Conservation (phyloP, 2,888 invertebrate species). For the Phasia obesa region DNA sequence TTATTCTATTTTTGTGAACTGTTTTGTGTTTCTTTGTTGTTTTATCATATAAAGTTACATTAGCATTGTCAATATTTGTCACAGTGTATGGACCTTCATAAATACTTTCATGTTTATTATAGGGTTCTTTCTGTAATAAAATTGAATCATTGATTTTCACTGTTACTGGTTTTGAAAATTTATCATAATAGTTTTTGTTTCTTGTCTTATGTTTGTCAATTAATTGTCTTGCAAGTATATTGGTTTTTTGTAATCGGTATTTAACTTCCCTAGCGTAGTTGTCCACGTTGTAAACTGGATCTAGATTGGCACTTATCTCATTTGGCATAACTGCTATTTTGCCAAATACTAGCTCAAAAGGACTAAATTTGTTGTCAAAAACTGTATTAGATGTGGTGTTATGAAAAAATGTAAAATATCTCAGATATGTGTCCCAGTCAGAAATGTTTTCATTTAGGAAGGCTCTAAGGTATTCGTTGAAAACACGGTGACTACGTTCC, state of each 20-base stretch:
- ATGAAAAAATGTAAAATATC: not conserved
- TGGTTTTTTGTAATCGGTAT: constrained; percentile 3
- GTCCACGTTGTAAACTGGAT: constrained; percentile 7
- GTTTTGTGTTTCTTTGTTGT: not conserved
- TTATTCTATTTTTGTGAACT: constrained; percentile 6
- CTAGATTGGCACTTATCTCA: constrained; percentile 1
- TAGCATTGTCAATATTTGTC: no score
- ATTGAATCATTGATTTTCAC: not conserved
- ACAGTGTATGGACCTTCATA: not conserved
- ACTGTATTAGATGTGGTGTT: not conserved
- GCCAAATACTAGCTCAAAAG: constrained; percentile 13
- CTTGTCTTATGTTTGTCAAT: constrained; percentile 5
- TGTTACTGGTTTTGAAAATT: not conserved
- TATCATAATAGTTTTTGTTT: not conserved
- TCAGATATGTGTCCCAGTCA: constrained; percentile 13
- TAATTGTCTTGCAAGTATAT: not conserved
- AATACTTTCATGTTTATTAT: constrained; percentile 36
- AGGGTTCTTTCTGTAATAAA: constrained; percentile 1
- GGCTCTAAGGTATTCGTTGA: constrained; percentile 1
- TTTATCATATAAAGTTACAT: no score
- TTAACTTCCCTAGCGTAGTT: constrained; percentile 14
- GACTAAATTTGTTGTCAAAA: not conserved
- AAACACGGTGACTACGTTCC: not conserved
- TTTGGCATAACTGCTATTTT: not conserved
- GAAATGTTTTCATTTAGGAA: not conserved